Conservation (phyloP, 2,113 vertebrate genomes). For the Poeciliopsis turrubarensis region DNA sequence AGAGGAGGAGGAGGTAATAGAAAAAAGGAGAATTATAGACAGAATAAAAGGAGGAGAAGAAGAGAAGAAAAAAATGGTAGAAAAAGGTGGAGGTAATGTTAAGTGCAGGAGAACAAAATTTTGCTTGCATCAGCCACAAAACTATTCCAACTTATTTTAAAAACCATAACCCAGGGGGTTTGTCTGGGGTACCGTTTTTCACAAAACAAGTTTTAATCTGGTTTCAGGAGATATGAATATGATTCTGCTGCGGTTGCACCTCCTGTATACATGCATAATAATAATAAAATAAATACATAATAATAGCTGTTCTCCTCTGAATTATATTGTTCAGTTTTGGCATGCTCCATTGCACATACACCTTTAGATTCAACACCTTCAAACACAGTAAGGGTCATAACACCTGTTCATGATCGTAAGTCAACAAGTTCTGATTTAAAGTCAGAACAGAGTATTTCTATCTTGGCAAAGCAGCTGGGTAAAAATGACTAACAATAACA, state of each 20-base stretch:
- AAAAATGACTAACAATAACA: not conserved
- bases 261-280: not conserved
- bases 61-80: constrained; percentile 41
- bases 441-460: not conserved
- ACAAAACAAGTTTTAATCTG: not conserved
- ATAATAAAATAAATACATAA: too few species aligned
- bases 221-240: not conserved
- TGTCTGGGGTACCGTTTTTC: constrained; percentile 28
- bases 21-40: constrained; percentile 6
- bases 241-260: not conserved
- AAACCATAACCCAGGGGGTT: constrained; percentile 44
- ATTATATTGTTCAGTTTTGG: too few species aligned
- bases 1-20: constrained; percentile 20
- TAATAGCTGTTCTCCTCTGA: not conserved
- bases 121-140: constrained; percentile 56
- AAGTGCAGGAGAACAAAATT: constrained; percentile 60
- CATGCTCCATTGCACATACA: not conserved
- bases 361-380: not conserved
- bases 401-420: not conserved
- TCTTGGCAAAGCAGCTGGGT: not conserved
- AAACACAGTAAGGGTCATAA: not conserved
- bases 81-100: constrained; percentile 53
- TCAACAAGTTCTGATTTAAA: not conserved
- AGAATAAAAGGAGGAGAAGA: constrained; percentile 38
- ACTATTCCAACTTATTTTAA: constrained; percentile 44